Base-by-base conservation (phyloP, 2,113 vertebrate species). In the Pollachius pollachius region DNA sequence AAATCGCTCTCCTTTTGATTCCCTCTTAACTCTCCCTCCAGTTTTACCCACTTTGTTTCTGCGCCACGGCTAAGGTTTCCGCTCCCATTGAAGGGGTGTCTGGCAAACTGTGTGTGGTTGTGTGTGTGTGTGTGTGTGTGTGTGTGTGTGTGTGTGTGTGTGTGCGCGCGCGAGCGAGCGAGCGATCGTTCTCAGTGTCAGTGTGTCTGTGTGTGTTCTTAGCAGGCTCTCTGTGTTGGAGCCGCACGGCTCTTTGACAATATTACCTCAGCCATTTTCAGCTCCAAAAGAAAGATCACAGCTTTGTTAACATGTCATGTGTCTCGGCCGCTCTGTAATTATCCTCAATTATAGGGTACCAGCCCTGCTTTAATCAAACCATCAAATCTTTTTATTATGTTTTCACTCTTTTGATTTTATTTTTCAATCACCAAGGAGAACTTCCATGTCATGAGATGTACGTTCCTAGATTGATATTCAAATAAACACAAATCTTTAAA, bases 1-100 rank as follows among this genome's bases (percentile, higher is more conserved):
- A 91, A 95, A 95, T 94, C 87, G 91, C 93, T 93, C 91, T 91
- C 76, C 81, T 92, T 95, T 96, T 94, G 87, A 94, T 95, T 96
- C 93, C 90, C 88, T 94, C 89, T 94, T 92, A 92, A 93, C 94
- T 94, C 77, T 80, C 84, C 91, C 91, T 81, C 41, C 88, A 54
- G 57, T 93, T 93, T 92, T 76, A 72, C 70, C 72, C 81, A 90
- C 94, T 97, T 96, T 96, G 93, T 95, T 92, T 82, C 92, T 91
- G 83, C 17, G 85, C 80, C 78, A 82, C 75, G 94, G 94, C 85
- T 97, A 92, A 78, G 90, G 92, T 97, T 95, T 96, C 94, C 41
- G 89, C 93, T 93, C 90, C 91, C 91, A 93, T 68, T 77, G 75
- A 83, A 70, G 70, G 77, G 68, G 63, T 73, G 74, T 80, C 81